These are phyloP conservation scores for Arrhamphus sclerolepis DNA, from an alignment of 2,797 vertebrate genomes.

Conservation along the genomic window DNA sequence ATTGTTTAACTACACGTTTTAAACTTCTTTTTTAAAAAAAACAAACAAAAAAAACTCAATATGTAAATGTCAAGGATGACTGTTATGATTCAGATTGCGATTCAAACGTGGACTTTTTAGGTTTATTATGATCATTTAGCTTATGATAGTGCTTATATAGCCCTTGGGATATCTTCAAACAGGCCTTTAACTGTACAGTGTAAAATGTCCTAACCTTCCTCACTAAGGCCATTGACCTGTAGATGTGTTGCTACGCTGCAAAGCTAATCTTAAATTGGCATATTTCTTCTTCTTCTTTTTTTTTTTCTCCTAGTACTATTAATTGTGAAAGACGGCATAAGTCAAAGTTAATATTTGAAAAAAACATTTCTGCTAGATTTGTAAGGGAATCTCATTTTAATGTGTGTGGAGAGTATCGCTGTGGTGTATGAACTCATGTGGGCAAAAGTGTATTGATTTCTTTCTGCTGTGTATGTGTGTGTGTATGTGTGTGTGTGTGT, in stretches of 20 bases:
- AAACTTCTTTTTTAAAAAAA: constrained; percentile 31
- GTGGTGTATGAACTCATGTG: constrained; percentile 55
- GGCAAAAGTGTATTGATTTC: constrained; percentile 56
- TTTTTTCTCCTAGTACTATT: constrained; percentile 53
- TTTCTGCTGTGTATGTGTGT: constrained; percentile 41
- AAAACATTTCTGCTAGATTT: constrained; percentile 45
- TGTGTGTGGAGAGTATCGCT: constrained; percentile 63
- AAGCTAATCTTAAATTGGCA: constrained; percentile 73
- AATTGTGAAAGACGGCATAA: constrained; percentile 76
- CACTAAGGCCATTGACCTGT: constrained; percentile 50
- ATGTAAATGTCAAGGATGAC: constrained; percentile 57
- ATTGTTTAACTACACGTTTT: constrained; percentile 75
- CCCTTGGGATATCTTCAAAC: constrained; percentile 80
- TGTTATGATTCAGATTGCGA: constrained; percentile 58
- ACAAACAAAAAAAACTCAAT: too few relatives aligned
- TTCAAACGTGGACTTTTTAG: constrained; percentile 65
- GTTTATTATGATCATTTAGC: constrained; percentile 64
- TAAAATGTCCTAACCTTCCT: constrained; percentile 54
- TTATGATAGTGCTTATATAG: constrained; percentile 75
- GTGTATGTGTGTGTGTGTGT: too few relatives aligned
- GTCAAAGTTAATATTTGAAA: constrained; percentile 70
- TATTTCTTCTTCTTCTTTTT: constrained; percentile 44
- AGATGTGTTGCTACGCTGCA: constrained; percentile 64
- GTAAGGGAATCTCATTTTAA: constrained; percentile 58
- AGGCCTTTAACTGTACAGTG: constrained; percentile 57